Conservation (phyloP, 2,113 vertebrate genomes). For the Sylvia atricapilla region DNA sequence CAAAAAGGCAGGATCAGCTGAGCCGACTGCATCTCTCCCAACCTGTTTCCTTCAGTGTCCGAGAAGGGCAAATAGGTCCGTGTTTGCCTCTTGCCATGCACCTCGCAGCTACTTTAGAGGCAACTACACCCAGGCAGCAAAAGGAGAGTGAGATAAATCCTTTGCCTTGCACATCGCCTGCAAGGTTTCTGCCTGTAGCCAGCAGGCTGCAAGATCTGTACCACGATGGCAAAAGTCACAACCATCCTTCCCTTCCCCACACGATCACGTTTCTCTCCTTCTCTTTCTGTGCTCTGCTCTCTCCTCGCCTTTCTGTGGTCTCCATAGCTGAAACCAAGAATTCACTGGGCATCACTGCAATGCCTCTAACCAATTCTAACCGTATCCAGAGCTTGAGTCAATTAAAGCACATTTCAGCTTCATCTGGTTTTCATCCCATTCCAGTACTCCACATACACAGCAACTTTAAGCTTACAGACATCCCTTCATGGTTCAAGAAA, state of each 20-base stretch:
- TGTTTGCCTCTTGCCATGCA: background rate
- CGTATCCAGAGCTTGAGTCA: background rate
- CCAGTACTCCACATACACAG: background rate
- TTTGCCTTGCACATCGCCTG: background rate
- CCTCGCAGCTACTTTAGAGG: slow-evolving; percentile 17
- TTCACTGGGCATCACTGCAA: slow-evolving; percentile 31
- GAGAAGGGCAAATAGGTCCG: background rate
- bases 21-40: background rate
- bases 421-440: slow-evolving; percentile 8
- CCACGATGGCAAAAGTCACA: background rate
- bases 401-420: background rate
- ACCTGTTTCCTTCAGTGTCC: background rate
- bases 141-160: background rate
- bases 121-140: background rate
- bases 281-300: background rate
- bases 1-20: background rate
- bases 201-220: background rate
- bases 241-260: background rate
- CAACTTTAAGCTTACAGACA: slow-evolving; percentile 60
- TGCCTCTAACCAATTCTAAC: slow-evolving; percentile 18
- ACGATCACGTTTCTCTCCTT: background rate
- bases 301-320: background rate
- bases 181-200: background rate
- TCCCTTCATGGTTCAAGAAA: slow-evolving; percentile 22
- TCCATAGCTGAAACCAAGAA: slow-evolving; percentile 48